phyloP scores from a whole-genome alignment of 2,888 invertebrate species.

The Aphodius sticticus region DNA sequence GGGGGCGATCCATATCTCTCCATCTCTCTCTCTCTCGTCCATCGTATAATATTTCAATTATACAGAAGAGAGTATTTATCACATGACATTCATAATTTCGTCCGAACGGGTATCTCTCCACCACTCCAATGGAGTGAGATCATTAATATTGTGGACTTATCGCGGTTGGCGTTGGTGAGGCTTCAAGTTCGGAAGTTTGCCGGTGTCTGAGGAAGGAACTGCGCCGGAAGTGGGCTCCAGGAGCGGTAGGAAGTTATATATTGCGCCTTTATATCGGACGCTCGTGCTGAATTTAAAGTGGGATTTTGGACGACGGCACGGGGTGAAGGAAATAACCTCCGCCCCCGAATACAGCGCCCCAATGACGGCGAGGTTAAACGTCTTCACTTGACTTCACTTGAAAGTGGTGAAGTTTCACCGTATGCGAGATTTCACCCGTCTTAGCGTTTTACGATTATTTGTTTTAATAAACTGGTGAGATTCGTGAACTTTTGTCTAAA shows the following conservation, averaged over 20 bases:
- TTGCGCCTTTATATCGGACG: slow-evolving; percentile 45
- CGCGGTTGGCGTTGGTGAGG: slow-evolving; percentile 22
- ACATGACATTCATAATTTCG: slow-evolving; percentile 43
- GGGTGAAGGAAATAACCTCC: neutral
- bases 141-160: slow-evolving; percentile 50
- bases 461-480: slow-evolving; percentile 15
- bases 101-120: slow-evolving; percentile 27
- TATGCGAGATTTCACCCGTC: neutral
- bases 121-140: slow-evolving; percentile 31
- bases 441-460: slow-evolving; percentile 28
- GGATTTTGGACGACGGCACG: slow-evolving; percentile 41
- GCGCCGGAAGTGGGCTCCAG: slow-evolving; percentile 35
- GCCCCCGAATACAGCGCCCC: neutral
- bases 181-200: slow-evolving; percentile 42
- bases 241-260: slow-evolving; percentile 45
- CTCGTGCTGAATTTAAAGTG: slow-evolving; percentile 49
- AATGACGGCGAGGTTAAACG: neutral
- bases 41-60: slow-evolving; percentile 40
- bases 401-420: neutral
- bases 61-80: slow-evolving; percentile 40
- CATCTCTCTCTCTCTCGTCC: neutral
- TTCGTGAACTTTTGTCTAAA: too few species aligned
- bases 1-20: neutral
- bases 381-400: neutral
- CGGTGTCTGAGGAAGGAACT: slow-evolving; percentile 44